Conservation (phyloP, 2,113 vertebrate species). For the Phyllostomus discolor region DNA sequence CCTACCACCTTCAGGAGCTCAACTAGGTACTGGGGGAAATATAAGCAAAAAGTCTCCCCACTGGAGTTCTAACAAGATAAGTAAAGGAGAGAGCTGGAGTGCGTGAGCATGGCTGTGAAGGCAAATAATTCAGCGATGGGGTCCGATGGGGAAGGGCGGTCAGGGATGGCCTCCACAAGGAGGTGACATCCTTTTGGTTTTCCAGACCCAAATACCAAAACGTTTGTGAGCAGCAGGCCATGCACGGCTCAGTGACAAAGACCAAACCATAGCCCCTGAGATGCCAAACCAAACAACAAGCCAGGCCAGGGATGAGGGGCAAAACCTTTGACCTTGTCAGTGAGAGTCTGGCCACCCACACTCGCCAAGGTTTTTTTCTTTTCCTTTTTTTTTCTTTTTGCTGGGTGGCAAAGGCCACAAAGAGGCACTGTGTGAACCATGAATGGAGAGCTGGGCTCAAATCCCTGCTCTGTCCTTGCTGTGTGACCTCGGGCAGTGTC, state of each 20-base stretch:
- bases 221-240: background rate
- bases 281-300: background rate
- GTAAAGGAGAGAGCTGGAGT: background rate
- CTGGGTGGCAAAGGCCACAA: background rate
- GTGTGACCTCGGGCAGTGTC: background rate
- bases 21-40: background rate
- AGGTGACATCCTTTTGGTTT: background rate
- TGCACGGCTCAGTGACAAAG: background rate
- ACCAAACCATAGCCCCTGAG: background rate
- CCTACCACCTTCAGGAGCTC: background rate
- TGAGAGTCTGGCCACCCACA: background rate
- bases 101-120: background rate
- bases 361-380: background rate
- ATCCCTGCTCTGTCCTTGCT: background rate
- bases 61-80: background rate
- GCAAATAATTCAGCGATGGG: rapidly evolving
- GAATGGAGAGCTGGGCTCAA: background rate
- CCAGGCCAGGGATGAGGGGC: background rate
- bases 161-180: background rate
- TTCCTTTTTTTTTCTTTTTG: background rate
- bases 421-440: background rate
- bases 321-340: background rate
- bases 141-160: rapidly evolving
- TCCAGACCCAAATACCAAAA: background rate
- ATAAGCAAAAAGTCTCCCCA: background rate